Conservation (phyloP, 2,797 vertebrate species). For the Polyboroides typus region DNA sequence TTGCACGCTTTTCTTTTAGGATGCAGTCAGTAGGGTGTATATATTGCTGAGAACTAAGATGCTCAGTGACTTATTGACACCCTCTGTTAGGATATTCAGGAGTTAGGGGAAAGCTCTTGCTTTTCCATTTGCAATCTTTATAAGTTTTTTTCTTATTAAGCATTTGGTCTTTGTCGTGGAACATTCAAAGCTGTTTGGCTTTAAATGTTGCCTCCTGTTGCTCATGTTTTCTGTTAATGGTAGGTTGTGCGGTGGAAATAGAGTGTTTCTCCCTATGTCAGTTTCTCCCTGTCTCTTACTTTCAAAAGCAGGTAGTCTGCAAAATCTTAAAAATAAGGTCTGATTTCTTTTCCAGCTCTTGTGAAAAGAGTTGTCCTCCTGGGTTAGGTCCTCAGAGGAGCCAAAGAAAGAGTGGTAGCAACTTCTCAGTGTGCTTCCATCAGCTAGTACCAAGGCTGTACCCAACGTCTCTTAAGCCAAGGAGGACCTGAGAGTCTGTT, state of each 20-base stretch:
- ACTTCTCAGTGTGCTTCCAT: not conserved
- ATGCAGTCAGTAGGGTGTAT: not conserved
- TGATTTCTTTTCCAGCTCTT: not conserved
- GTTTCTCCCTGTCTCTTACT: not conserved
- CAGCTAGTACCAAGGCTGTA: not conserved
- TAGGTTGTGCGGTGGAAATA: not conserved
- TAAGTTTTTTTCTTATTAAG: not conserved
- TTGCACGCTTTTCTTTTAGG: rapidly evolving
- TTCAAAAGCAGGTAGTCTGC: not conserved
- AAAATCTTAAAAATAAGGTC: not conserved
- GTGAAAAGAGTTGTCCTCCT: not conserved
- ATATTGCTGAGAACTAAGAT: not conserved
- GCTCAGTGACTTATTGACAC: not conserved
- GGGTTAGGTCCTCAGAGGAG: not conserved
- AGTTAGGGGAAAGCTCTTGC: not conserved
- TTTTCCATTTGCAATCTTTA: not conserved
- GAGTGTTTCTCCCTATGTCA: not conserved
- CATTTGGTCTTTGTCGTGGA: not conserved
- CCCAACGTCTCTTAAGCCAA: not conserved
- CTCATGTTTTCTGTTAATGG: not conserved
- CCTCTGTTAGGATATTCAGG: not conserved
- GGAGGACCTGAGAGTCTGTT: not conserved
- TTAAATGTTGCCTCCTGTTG: not conserved
- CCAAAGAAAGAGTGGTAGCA: not conserved
- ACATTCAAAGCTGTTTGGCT: not conserved